Evolutionary conservation across 2,797 vertebrate species (phyloP).

Genomic region (Huso huso): DNA sequence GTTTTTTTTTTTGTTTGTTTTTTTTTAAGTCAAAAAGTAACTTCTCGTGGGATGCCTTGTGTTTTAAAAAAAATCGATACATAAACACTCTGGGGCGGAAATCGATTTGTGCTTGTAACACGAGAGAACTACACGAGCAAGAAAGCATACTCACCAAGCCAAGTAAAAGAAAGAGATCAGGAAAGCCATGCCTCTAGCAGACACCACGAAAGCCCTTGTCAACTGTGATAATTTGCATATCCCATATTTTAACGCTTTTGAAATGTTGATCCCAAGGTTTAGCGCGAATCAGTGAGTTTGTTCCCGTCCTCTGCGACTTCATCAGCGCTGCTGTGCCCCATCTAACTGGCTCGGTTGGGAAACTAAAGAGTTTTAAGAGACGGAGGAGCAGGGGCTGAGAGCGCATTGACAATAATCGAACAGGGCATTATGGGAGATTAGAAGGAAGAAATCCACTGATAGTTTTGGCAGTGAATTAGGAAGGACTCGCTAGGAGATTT

Average conservation of each 20-base stretch:
- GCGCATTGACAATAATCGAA: slow-evolving; percentile 62
- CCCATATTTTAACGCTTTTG: slow-evolving; percentile 49
- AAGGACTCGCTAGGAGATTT: slow-evolving; percentile 60
- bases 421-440: slow-evolving; percentile 67
- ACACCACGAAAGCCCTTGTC: slow-evolving; percentile 51
- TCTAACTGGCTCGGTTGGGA: slow-evolving; percentile 34
- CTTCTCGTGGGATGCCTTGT: too few species aligned
- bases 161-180: slow-evolving; percentile 68
- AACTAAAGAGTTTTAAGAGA: slow-evolving; percentile 44
- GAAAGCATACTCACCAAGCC: slow-evolving; percentile 67
- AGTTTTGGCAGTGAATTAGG: slow-evolving; percentile 66
- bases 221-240: slow-evolving; percentile 51
- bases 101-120: too few species aligned
- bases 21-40: background rate
- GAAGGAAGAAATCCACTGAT: slow-evolving; percentile 61
- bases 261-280: slow-evolving; percentile 19
- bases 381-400: slow-evolving; percentile 39
- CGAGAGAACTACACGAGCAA: background rate
- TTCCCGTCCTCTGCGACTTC: slow-evolving; percentile 26
- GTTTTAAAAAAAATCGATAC: too few species aligned
- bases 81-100: too few species aligned
- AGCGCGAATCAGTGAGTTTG: slow-evolving; percentile 18
- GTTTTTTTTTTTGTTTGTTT: background rate
- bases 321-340: slow-evolving; percentile 28
- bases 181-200: slow-evolving; percentile 64